Conservation (phyloP, 2,113 vertebrate species). For the Callorhinus ursinus region DNA sequence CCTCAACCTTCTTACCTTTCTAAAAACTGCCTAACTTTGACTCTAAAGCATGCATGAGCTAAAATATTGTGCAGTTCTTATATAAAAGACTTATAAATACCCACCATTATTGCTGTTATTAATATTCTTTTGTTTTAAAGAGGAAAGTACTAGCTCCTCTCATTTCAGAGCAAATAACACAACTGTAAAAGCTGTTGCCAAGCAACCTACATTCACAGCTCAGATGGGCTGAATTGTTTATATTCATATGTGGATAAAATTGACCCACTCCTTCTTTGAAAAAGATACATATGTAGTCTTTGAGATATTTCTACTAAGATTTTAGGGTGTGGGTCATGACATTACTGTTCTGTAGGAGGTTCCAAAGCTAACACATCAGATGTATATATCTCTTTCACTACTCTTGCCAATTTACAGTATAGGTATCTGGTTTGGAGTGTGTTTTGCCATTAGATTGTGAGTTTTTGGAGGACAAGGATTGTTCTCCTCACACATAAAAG, state of each 20-base stretch:
- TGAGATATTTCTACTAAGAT: constrained; percentile 49
- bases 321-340: neutral
- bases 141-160: constrained; percentile 84
- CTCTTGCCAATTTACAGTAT: neutral
- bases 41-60: constrained; percentile 13
- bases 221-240: constrained; percentile 83
- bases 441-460: neutral
- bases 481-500: neutral
- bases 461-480: neutral
- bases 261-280: constrained; percentile 70
- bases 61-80: constrained; percentile 59
- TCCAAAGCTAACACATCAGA: neutral
- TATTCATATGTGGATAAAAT: constrained; percentile 76
- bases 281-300: neutral
- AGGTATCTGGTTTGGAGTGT: neutral
- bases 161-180: constrained; percentile 84
- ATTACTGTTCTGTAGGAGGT: neutral
- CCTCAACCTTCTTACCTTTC: neutral
- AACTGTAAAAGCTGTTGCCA: constrained; percentile 88
- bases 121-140: constrained; percentile 87
- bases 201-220: constrained; percentile 85
- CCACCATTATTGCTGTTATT: constrained; percentile 68
- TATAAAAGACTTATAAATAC: constrained; percentile 70
- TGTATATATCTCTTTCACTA: neutral
- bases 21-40: constrained; percentile 8